Conservation (phyloP, 2,113 vertebrate genomes). For the Calonectris borealis region DNA sequence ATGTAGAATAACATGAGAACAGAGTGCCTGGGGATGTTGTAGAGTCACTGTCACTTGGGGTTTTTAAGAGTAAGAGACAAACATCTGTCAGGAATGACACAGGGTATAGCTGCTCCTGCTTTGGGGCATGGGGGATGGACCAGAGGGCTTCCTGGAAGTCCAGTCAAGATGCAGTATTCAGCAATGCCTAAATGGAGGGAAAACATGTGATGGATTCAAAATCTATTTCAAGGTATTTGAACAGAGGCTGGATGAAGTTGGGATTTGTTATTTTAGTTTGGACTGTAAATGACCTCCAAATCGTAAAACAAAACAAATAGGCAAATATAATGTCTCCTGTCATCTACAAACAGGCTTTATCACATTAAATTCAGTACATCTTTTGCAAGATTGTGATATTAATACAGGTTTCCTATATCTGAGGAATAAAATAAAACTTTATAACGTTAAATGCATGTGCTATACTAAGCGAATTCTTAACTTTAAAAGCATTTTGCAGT, state of each 20-base stretch:
- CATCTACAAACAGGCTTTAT: neutral
- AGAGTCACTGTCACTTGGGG: neutral
- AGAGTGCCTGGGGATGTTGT: neutral
- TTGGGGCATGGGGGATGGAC: neutral
- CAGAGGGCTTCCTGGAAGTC: neutral
- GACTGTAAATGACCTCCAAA: neutral
- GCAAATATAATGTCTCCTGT: neutral
- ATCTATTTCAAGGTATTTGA: neutral
- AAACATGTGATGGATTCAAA: neutral
- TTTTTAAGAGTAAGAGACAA: neutral
- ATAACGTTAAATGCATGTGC: neutral
- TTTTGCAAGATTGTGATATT: neutral
- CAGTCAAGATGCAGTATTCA: neutral
- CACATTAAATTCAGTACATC: neutral
- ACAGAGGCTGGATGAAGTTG: neutral
- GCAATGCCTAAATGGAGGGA: neutral
- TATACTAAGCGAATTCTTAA: neutral
- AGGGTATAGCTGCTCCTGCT: neutral
- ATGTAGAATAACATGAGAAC: neutral
- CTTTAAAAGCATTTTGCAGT: neutral
- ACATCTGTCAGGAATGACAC: constrained; percentile 7
- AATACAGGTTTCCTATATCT: neutral
- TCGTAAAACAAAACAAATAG: neutral
- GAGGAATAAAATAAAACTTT: neutral
- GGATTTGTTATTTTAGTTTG: neutral